These are phyloP conservation scores for Syndactyla subalaris DNA, from an alignment of 2,797 vertebrate species.

Conservation along the genomic window DNA sequence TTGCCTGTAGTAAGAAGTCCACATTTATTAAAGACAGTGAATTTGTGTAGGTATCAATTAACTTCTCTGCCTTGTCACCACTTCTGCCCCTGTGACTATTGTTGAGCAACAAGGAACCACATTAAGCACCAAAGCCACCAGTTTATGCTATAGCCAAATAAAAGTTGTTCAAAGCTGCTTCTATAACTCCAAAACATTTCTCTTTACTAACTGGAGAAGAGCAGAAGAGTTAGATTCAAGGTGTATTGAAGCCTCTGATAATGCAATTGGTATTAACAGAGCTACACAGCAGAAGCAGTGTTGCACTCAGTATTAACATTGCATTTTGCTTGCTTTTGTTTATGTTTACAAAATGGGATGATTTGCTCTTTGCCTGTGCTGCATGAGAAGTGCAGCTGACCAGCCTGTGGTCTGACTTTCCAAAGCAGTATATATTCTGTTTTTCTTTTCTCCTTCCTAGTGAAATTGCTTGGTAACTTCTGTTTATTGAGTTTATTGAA, in stretches of 20 bases:
- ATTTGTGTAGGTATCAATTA: neutral
- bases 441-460: too few species aligned
- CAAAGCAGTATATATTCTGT: neutral
- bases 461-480: neutral
- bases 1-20: neutral
- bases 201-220: neutral
- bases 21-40: neutral
- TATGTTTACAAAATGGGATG: neutral
- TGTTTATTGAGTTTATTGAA: neutral
- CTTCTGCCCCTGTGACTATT: accelerated
- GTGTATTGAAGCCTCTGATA: neutral
- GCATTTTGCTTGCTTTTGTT: neutral
- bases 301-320: neutral
- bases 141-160: neutral
- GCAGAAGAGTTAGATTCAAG: neutral
- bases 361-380: neutral
- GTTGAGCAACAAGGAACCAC: neutral
- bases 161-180: neutral
- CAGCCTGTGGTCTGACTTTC: neutral
- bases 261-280: neutral
- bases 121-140: neutral
- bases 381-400: neutral
- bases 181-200: neutral
- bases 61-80: accelerated
- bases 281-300: neutral